A percentile compares a stretch with the other conserved stretches of the same genome.
Evolutionary conservation across 2,113 vertebrate species (phyloP).

Genomic region (Pseudorasbora parva): DNA sequence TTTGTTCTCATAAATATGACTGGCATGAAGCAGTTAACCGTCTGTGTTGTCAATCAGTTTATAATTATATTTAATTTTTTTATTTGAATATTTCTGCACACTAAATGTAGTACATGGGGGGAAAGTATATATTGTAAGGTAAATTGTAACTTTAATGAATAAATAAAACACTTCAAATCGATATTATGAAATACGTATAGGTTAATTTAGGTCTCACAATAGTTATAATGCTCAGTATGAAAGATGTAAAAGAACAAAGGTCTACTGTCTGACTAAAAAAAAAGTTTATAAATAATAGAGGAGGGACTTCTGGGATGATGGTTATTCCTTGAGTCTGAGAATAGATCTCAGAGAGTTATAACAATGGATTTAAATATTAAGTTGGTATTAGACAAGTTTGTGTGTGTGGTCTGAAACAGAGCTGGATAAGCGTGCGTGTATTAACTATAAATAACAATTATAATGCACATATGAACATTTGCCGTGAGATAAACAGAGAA

Average conservation of each 20-base stretch:
- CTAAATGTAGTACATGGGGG: background rate
- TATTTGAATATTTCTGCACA: background rate
- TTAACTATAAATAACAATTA: conserved; percentile 21
- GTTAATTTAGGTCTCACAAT: background rate
- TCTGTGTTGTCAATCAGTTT: background rate
- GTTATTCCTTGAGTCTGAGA: background rate
- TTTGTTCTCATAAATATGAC: conserved; percentile 29
- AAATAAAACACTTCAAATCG: background rate
- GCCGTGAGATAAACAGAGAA: background rate
- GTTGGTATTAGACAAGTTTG: conserved; percentile 18
- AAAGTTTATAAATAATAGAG: background rate
- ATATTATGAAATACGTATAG: background rate
- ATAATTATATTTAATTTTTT: background rate
- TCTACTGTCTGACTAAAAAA: background rate
- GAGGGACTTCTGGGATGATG: background rate
- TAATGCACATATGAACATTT: background rate
- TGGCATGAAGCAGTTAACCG: background rate
- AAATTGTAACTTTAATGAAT: background rate
- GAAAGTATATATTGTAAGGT: background rate
- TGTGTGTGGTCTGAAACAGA: conserved; percentile 38
- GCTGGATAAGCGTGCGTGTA: conserved; percentile 30
- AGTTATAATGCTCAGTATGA: background rate
- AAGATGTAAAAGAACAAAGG: conserved; percentile 8
- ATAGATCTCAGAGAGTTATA: background rate
- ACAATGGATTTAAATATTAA: background rate